Percentiles rank a stretch among this genome's conserved stretches.
These are phyloP conservation scores for Hapalemur alaotrensis DNA, from an alignment of 2,797 vertebrate genomes.

Conservation along the genomic window DNA sequence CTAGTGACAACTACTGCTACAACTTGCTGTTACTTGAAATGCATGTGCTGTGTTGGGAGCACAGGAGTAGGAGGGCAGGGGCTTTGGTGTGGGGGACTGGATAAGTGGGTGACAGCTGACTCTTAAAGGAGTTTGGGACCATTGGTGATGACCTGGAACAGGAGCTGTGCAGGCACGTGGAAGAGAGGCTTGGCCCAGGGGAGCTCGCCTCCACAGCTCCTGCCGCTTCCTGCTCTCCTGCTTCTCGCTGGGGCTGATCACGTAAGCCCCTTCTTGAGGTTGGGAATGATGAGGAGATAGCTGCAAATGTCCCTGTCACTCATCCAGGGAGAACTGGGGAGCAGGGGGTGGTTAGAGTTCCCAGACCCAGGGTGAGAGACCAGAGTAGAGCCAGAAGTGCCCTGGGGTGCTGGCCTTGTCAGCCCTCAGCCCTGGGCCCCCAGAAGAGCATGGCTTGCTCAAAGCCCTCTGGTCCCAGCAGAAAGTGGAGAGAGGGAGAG, in stretches of 20 bases:
- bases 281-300: background rate
- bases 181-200: background rate
- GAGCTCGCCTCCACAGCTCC: background rate
- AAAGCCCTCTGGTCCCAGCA: background rate
- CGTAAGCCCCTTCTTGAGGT: background rate
- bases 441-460: background rate
- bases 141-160: background rate
- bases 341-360: background rate
- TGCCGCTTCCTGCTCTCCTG: background rate
- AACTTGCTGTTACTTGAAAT: conserved; percentile 45
- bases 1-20: conserved; percentile 48
- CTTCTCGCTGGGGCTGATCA: background rate
- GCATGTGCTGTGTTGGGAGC: fast-evolving
- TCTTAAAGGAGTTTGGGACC: background rate
- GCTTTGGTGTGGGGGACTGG: background rate
- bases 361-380: background rate
- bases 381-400: background rate
- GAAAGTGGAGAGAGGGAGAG: background rate
- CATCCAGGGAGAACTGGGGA: background rate
- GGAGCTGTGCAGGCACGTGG: background rate
- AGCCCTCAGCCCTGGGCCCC: background rate
- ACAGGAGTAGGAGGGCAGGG: background rate
- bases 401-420: background rate
- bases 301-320: background rate
- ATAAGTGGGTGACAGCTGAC: background rate